Base-by-base conservation (phyloP, 2,888 invertebrate species). In the Drosophila mimetica region DNA sequence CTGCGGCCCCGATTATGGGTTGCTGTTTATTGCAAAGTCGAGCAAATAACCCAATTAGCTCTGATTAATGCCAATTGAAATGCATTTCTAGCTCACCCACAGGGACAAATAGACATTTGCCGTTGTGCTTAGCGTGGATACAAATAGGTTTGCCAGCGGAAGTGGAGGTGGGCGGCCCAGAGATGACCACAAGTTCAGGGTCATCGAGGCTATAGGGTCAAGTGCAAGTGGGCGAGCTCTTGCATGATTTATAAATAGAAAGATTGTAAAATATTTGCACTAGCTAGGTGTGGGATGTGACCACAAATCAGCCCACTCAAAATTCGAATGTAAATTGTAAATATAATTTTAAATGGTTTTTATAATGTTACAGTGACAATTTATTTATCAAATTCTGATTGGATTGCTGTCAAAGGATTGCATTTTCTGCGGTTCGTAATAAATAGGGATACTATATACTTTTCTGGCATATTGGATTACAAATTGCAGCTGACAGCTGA, bases 31-130 rank as follows among this genome's bases (percentile, higher is more conserved):
- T 88, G 86, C 82, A 88, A 74, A 79, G 80, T 71, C 71, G 53
- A 83, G 88, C 88, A 86, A 88, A 86, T 86, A 82, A 88, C 84
- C 86, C 82, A 88, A 82, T 82, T 82, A 82, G 84, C 53, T 64
- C 73, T 88, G 88, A 82, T 82, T 82, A 86, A 82, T 83, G 77
- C 72, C 86, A 82, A 82, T 82, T 82, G 88, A 86, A 82, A 88
- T 82, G 82, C 88, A 86, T 86, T 88, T 72, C 57, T 11, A 57
- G 54, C 59, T 30, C 32, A 59, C 4, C 66, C 39, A 30, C 18
- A 69, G 63, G 18, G 28, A 55, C 34, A 47, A 69, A 36, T 39
- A 59, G 22, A 22, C 48, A 16, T 36, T 20, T 22, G 54, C 14
- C 18, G 50, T 7, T 34, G 11, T 34, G 13, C 16, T 50, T 18